These are phyloP conservation scores for Rhagonycha fulva DNA, from an alignment of 2,888 invertebrate genomes.

Conservation along the genomic window DNA sequence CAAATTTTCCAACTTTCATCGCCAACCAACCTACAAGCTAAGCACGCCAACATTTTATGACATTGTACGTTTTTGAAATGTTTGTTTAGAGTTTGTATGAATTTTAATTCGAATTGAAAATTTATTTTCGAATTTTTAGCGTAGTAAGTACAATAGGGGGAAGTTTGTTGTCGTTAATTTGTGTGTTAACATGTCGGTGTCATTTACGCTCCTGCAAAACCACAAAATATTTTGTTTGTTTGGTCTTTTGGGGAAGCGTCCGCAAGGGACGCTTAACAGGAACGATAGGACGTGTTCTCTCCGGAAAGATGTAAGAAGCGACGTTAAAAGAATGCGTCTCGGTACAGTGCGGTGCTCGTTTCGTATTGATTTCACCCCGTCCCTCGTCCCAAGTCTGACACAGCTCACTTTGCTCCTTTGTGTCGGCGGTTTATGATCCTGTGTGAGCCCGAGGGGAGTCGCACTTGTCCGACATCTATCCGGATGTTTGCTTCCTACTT, in stretches of 20 bases:
- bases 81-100: background rate
- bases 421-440: constrained; percentile 32
- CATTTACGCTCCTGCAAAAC: background rate
- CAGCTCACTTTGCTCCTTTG: constrained; percentile 32
- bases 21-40: background rate
- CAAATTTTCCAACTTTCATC: background rate
- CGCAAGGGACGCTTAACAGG: constrained; percentile 1
- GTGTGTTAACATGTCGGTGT: background rate
- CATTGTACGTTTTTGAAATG: background rate
- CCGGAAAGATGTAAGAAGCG: constrained; percentile 19
- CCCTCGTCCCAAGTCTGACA: constrained; percentile 24
- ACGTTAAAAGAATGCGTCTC: constrained; percentile 27
- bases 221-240: background rate
- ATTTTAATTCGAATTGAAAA: too few relatives aligned
- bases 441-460: constrained; percentile 30
- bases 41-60: background rate
- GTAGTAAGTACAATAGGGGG: background rate
- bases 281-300: constrained; percentile 3
- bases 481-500: constrained; percentile 30
- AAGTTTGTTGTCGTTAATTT: background rate
- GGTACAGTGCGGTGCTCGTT: constrained; percentile 28
- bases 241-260: background rate
- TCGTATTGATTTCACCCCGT: constrained; percentile 31
- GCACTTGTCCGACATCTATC: constrained; percentile 32
- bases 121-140: background rate